Conservation (phyloP, 2,797 vertebrate species). For the Capromys pilorides region DNA sequence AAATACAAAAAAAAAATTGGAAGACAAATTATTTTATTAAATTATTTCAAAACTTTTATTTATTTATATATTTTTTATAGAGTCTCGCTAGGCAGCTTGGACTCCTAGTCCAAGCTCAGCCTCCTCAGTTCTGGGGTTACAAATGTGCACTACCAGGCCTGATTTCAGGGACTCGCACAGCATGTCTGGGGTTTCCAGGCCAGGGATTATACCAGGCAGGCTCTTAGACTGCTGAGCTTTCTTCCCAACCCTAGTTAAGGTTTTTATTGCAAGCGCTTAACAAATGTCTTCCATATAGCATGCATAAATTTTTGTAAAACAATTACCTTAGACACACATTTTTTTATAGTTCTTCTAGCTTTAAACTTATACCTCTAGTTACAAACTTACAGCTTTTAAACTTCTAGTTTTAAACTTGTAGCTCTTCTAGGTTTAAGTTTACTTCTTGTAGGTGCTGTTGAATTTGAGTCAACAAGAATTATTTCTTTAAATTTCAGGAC, state of each 20-base stretch:
- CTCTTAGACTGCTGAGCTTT: too few species aligned
- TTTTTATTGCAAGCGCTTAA: neutral
- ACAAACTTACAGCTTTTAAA: neutral
- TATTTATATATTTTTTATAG: too few species aligned
- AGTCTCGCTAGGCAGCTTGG: too few species aligned
- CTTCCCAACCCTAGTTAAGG: too few species aligned
- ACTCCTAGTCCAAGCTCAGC: too few species aligned
- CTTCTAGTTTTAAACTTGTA: neutral
- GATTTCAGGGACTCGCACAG: too few species aligned
- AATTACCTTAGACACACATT: neutral
- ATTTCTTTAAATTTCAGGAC: neutral
- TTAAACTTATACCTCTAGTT: neutral
- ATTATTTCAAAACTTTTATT: too few species aligned
- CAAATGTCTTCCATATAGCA: neutral
- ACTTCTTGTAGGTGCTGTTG: neutral
- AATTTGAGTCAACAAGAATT: neutral
- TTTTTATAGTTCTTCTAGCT: neutral
- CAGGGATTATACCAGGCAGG: too few species aligned
- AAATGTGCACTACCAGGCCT: too few species aligned
- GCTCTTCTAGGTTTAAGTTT: neutral
- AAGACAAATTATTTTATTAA: neutral
- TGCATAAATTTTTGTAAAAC: neutral
- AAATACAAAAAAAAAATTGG: neutral
- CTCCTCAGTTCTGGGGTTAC: too few species aligned
- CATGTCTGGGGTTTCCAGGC: too few species aligned